Evolutionary conservation across 2,888 invertebrate species (phyloP), one percentile per base, ranked within the genome.

Genomic region (Microctonus brassicae): DNA sequence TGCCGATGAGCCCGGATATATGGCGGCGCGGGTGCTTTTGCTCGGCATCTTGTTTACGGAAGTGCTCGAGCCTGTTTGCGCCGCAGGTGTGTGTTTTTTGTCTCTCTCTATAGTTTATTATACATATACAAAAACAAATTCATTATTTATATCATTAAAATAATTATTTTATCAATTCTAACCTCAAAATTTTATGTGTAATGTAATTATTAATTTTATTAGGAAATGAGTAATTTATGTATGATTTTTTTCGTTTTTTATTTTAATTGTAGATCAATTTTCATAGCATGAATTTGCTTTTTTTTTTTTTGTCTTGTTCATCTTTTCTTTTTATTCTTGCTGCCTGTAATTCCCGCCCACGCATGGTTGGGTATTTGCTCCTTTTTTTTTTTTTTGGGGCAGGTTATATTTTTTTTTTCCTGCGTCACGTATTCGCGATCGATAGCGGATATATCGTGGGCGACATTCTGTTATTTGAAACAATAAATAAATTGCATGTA

Each of bases 1-100:
- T 81, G 82, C 86, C 82, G 82, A 86, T 86, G 85, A 85, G 82
- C 81, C 81, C 79, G 80, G 80, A 86, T 87, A 84, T 86, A 87
- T 87, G 87, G 87, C 87, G 86, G 86, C 85, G 83, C 85, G 86
- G 83, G 85, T 87, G 81, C 82, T 87, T 82, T 81, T 87, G 79
- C 82, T 86, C 80, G 83, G 86, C 83, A 85, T 87, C 81, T 87
- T 87, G 83, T 86, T 87, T 85, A 87, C 86, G 85, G 87, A 87
- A 86, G 86, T 86, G 83, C 81, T 87, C 77, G 81, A 84, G 82
- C 82, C 84, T 80, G 83, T 81, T 82, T 82, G 79, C 79, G 79
- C 82, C 80, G 84, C 86, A 86, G 86, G 87, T 87, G 80, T 78
- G 83, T 84, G 4, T 39, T n/a, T n/a, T 3, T 70, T 62, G n/a